Percentiles rank a stretch among this genome's conserved stretches.
These are phyloP conservation scores for Cephus runcator DNA, from an alignment of 2,888 invertebrate species.

Conservation along the genomic window DNA sequence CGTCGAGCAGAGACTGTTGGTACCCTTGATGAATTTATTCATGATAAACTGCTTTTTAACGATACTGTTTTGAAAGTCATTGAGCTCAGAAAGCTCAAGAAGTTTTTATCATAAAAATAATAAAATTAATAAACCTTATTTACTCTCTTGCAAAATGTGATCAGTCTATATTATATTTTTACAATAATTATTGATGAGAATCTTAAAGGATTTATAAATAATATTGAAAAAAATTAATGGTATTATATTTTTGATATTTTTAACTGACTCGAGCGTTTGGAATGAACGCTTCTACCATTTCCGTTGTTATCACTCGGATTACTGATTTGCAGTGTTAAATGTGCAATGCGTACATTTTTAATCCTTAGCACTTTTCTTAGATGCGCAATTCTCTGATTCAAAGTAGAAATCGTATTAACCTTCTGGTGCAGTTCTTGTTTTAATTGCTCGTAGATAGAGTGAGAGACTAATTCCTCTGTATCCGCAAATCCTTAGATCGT, in stretches of 20 bases:
- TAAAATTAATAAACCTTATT: too few species aligned
- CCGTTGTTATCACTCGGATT: not conserved
- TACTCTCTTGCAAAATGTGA: too few species aligned
- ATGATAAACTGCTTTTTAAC: too few species aligned
- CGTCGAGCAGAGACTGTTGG: too few species aligned
- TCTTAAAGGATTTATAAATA: too few species aligned
- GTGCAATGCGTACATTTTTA: conserved; percentile 70
- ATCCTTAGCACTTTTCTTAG: conserved; percentile 71
- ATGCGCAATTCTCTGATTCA: conserved; percentile 73
- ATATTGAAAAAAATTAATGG: too few species aligned
- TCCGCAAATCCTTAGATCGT: not conserved
- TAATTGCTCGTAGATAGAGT: conserved; percentile 37
- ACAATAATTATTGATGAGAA: too few species aligned
- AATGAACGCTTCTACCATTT: not conserved
- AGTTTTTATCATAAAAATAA: too few species aligned
- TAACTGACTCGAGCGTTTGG: not conserved
- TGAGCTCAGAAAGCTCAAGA: too few species aligned
- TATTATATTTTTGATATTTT: not conserved
- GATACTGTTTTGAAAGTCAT: too few species aligned
- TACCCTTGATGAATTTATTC: too few species aligned
- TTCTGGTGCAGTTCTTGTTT: conserved; percentile 70
- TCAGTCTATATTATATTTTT: too few species aligned
- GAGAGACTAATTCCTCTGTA: conserved; percentile 45
- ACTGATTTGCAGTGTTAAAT: conserved; percentile 18
- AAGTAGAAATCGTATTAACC: conserved; percentile 67